Conservation (phyloP, 1,140 invertebrate species). For the Leptonema lineaticorne region DNA sequence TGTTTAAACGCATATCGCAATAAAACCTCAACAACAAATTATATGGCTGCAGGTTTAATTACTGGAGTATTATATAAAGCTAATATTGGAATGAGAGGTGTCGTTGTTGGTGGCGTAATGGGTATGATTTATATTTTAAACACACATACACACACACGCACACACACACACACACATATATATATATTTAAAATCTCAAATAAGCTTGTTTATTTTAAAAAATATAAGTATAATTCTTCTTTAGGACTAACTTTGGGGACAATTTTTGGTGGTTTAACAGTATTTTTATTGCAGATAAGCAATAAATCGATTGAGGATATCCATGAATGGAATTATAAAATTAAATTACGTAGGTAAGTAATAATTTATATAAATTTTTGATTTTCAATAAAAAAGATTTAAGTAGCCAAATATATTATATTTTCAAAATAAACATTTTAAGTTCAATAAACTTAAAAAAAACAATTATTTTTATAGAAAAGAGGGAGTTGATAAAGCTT, state of each 20-base stretch:
- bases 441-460: too few species aligned
- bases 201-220: too few species aligned
- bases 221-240: too few species aligned
- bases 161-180: neutral
- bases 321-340: slow-evolving; percentile 56
- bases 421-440: neutral
- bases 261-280: slow-evolving; percentile 52
- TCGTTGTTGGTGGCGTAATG: slow-evolving; percentile 61
- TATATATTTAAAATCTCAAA: neutral
- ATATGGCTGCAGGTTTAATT: slow-evolving; percentile 60
- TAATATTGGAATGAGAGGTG: slow-evolving; percentile 63
- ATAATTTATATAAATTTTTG: neutral
- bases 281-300: slow-evolving; percentile 53
- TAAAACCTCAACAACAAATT: slow-evolving; percentile 65
- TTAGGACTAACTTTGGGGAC: slow-evolving; percentile 32
- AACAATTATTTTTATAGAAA: neutral
- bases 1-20: slow-evolving; percentile 65
- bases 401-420: neutral
- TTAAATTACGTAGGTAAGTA: slow-evolving; percentile 46
- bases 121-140: slow-evolving; percentile 47
- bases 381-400: neutral
- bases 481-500: neutral
- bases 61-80: slow-evolving; percentile 66
- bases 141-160: neutral
- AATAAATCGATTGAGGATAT: slow-evolving; percentile 59